Percentiles rank a stretch among this genome's conserved stretches.
Evolutionary conservation across 1,140 invertebrate genomes (phyloP).

Genomic region (Camponotus pennsylvanicus): DNA sequence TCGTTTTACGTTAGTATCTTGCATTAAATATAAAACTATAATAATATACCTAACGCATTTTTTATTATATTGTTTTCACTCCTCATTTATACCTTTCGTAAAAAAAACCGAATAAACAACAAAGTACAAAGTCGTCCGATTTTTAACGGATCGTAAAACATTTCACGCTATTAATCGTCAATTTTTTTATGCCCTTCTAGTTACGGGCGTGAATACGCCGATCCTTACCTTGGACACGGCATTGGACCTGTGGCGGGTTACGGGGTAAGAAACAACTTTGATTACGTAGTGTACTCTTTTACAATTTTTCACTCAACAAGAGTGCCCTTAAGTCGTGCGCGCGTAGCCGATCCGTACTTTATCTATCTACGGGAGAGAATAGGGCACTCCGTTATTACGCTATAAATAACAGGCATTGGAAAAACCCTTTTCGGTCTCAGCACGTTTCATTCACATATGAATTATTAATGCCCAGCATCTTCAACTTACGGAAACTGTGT

Average conservation of each 20-base stretch:
- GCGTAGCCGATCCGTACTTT: not conserved
- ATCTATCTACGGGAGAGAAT: constrained; percentile 20
- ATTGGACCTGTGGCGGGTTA: constrained; percentile 98
- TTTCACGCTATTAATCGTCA: constrained; percentile 14
- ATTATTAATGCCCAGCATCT: constrained; percentile 55
- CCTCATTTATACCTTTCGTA: not conserved
- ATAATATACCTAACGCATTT: not conserved
- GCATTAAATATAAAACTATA: not conserved
- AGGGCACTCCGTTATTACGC: constrained; percentile 42
- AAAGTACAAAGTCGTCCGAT: constrained; percentile 4
- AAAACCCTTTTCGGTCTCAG: not conserved
- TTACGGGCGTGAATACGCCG: constrained; percentile 96
- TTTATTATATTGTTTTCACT: not conserved
- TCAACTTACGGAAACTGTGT: constrained; percentile 53
- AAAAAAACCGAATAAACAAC: not conserved
- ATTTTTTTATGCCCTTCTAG: constrained; percentile 83
- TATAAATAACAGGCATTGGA: constrained; percentile 43
- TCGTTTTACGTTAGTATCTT: constrained; percentile 64
- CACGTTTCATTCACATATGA: constrained; percentile 55
- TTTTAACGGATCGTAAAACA: not conserved
- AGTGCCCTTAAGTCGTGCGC: constrained; percentile 52
- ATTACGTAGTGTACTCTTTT: constrained; percentile 31
- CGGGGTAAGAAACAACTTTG: constrained; percentile 90
- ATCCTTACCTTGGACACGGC: constrained; percentile 97
- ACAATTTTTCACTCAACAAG: constrained; percentile 51